phyloP scores from a whole-genome alignment of 2,113 vertebrate species.

The Nothobranchius kuhntae region DNA sequence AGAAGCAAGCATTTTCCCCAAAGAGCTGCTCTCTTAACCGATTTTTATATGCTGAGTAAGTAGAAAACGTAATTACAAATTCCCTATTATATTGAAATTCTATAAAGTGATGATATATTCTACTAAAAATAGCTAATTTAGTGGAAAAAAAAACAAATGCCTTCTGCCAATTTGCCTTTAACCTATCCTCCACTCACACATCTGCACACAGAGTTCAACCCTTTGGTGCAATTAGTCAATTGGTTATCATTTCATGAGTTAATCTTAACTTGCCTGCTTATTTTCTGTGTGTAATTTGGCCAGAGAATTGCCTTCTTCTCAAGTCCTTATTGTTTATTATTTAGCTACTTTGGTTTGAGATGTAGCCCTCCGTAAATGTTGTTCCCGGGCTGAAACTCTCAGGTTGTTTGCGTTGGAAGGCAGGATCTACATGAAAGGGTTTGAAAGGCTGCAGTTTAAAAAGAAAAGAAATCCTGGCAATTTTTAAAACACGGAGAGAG shows the following conservation, averaged over 20 bases:
- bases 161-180: background rate
- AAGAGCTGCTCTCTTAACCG: slow-evolving; percentile 17
- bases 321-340: background rate
- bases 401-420: background rate
- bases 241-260: no score
- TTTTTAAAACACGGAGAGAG: background rate
- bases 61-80: background rate
- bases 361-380: background rate
- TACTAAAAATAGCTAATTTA: slow-evolving; percentile 6
- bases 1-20: slow-evolving; percentile 22
- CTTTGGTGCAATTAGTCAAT: no score
- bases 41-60: background rate
- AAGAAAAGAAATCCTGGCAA: background rate
- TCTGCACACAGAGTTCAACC: no score
- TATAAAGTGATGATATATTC: background rate
- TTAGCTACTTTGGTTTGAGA: accelerated
- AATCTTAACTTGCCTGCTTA: no score
- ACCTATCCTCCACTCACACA: no score
- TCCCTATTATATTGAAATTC: background rate
- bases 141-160: background rate
- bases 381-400: background rate
- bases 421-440: slow-evolving; percentile 2
- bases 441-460: background rate
- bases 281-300: background rate
- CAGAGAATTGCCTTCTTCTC: background rate